Base-by-base conservation (phyloP, 2,888 invertebrate genomes). In the Noctua janthina region DNA sequence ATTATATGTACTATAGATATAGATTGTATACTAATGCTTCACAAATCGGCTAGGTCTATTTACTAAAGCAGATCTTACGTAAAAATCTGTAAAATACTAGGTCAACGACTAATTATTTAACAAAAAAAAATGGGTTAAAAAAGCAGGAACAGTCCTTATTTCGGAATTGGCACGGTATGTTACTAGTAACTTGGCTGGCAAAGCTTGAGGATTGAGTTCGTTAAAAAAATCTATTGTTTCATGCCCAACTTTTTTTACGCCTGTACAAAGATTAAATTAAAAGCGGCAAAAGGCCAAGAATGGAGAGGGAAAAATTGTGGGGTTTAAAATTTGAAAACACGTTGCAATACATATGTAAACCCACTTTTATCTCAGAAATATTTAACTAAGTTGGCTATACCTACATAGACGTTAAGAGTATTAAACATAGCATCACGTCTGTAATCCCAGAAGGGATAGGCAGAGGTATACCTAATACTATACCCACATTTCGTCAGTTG, bases 151-250 rank as follows among this genome's bases (percentile, higher is more conserved):
- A 49, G 43, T 70, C 0, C 81, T 81, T 81, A 85, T 81, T 74
- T 81, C 11, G 20, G 67, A 82, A 71, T 86, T 86, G 84, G 86
- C 84, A 86, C 76, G 35, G n/a, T 13, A 49, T 59, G 64, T 51
- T 68, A 69, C 72, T 59, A 59, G n/a, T 59, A 76, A 81, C 29
- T 85, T 83, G 68, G 82, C 76, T 83, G 72, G 59, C 76, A 8
- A 29, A 46, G 59, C 59, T 74, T 29, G 46, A 67, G 54, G 11
- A 49, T 17, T 0, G 46, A 23, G 51, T 70, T 84, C 29, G 72
- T 69, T 35, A 67, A 72, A 81, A 76, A 73, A 76, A 56, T 20
- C 62, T 70, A 73, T 79, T 82, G 64, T 84, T n/a, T 20, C 68
- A 15, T 23, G 46, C 20, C 49, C 72, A 68, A 84, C 13, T 68